Base-by-base conservation (phyloP, 2,113 vertebrate species). In the Zingel zingel region DNA sequence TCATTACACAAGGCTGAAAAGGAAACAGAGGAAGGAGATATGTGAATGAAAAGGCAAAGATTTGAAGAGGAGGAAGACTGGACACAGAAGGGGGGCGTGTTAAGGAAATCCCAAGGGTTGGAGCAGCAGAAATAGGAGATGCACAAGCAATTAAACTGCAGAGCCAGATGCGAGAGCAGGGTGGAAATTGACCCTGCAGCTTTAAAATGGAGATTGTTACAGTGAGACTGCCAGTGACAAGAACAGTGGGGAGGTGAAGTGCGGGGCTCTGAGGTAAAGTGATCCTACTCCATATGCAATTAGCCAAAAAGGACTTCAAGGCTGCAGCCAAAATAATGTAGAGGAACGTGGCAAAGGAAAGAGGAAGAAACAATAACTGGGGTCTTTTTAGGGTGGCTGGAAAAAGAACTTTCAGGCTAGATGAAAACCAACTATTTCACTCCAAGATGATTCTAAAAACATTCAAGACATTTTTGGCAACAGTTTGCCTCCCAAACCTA, bases 191-290 rank as follows among this genome's bases (percentile, higher is more conserved):
- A 95, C 87, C 90, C 91, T 33, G 68, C 77, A 53, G 65, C 87
- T 91, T 90, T 91, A 92, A 87, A 89, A 91, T 90, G 91, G 88
- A 93, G 86, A 92, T 91, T 83, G 87, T 86, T 90, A 86, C 88
- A 82, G 86, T 89, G 88, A 86, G 57, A 89, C 67, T 87, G 85
- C 81, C 90, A 80, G 87, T 61, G 85, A 80, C 78, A 54, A 65
- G 88, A 84, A 79, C 68, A 84, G 86, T 67, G 74, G 56, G 36
- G 86, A 91, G 62, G 79, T 59, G 79, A 70, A 65, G 71, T 25
- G 57, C 45, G 48, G 77, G 58, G 75, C 75, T 70, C 69, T 2
- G 47, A 14, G 27, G 93, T 93, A 94, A 94, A 91, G 85, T 90
- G 93, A 95, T 94, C 91, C 79, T 33, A 30, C 81, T 85, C 82